These are phyloP conservation scores for Choreutis nemorana DNA, from an alignment of 2,888 invertebrate species.

Conservation along the genomic window DNA sequence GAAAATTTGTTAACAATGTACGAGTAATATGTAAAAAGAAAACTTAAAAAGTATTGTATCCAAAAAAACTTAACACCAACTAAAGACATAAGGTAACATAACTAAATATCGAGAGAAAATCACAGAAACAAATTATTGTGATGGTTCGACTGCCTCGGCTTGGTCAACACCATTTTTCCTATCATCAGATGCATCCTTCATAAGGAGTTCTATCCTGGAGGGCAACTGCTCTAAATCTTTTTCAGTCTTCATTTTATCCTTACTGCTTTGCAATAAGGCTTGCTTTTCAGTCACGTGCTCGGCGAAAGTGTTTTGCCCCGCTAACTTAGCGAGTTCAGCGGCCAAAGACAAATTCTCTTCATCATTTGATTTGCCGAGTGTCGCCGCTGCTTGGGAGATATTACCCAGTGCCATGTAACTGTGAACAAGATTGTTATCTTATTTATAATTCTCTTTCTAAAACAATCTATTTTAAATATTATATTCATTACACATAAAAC, in stretches of 20 bases:
- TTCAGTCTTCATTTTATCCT: constrained; percentile 13
- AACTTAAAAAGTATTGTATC: too few relatives aligned
- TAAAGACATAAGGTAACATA: too few relatives aligned
- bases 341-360: constrained; percentile 64
- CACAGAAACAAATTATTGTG: too few relatives aligned
- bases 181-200: constrained; percentile 15
- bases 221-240: constrained; percentile 22
- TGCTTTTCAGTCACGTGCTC: constrained; percentile 27
- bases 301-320: constrained; percentile 43
- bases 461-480: too few relatives aligned
- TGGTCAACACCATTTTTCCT: background rate
- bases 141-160: background rate
- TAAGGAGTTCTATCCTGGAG: constrained; percentile 25
- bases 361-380: constrained; percentile 63
- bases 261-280: constrained; percentile 5
- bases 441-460: too few relatives aligned
- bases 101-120: too few relatives aligned
- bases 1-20: too few relatives aligned
- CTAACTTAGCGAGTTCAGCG: constrained; percentile 63
- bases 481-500: too few relatives aligned
- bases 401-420: constrained; percentile 69
- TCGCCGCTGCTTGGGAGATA: constrained; percentile 67
- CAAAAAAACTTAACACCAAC: too few relatives aligned
- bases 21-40: too few relatives aligned
- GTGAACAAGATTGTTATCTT: too few relatives aligned